Conservation (phyloP, 2,113 vertebrate species). For the Athene cunicularia region DNA sequence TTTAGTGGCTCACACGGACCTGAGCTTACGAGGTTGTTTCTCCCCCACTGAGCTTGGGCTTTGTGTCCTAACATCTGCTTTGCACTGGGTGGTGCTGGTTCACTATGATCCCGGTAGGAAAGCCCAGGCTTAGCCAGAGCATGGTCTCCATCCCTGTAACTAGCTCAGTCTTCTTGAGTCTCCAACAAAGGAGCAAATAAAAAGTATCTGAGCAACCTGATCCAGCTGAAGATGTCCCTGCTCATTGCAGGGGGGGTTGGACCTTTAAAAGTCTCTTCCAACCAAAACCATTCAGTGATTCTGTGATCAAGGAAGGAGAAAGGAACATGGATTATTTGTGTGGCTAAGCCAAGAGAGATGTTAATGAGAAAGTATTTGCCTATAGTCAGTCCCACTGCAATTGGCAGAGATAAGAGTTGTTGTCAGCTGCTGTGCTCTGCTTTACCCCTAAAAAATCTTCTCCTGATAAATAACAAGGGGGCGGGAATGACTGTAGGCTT, state of each 20-base stretch:
- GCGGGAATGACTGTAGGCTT: background rate
- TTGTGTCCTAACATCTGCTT: background rate
- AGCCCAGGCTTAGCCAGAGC: background rate
- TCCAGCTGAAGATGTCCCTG: background rate
- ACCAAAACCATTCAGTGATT: background rate
- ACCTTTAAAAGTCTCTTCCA: background rate
- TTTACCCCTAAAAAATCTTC: background rate
- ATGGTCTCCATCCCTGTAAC: background rate
- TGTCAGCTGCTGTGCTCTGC: background rate
- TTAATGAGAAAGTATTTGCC: background rate
- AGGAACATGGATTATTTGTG: background rate
- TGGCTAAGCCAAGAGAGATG: background rate
- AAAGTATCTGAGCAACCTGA: background rate
- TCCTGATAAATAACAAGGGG: background rate
- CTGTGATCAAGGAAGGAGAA: background rate
- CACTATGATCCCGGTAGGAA: background rate
- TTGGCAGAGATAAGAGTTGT: background rate
- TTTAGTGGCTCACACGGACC: background rate
- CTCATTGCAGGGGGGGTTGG: background rate
- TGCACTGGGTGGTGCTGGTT: constrained; percentile 11
- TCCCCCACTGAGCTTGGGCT: background rate
- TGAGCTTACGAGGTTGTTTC: background rate
- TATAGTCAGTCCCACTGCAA: background rate
- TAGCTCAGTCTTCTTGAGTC: background rate
- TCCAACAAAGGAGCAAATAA: background rate